Evolutionary conservation across 2,888 invertebrate genomes (phyloP).

Genomic region (Palloptera scutellata): DNA sequence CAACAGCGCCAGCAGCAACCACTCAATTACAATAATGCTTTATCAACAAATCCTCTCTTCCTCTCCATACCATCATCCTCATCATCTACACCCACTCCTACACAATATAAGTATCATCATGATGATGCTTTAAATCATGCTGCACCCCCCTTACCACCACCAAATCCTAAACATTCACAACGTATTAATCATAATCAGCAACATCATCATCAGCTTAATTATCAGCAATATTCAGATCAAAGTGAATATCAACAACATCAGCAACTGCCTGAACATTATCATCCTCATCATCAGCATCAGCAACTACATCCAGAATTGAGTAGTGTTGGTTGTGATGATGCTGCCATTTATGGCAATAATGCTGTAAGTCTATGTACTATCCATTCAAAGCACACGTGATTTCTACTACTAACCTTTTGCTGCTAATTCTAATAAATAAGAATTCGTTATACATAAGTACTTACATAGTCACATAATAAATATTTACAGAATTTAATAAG

Average conservation of each 20-base stretch:
- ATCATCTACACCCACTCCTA: constrained; percentile 30
- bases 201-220: constrained; percentile 18
- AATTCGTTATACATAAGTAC: too few species aligned
- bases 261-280: constrained; percentile 38
- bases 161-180: constrained; percentile 37
- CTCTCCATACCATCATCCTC: constrained; percentile 36
- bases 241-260: constrained; percentile 31
- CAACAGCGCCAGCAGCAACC: constrained; percentile 37
- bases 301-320: constrained; percentile 28
- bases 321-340: constrained; percentile 40
- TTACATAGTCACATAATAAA: not conserved
- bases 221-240: constrained; percentile 29
- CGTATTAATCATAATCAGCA: constrained; percentile 35
- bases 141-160: constrained; percentile 40
- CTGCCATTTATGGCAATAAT: constrained; percentile 46
- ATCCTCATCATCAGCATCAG: constrained; percentile 33
- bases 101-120: constrained; percentile 29
- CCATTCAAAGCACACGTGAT: not conserved
- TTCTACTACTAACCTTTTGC: constrained; percentile 28
- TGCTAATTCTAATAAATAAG: not conserved
- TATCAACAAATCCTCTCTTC: constrained; percentile 8
- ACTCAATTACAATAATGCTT: constrained; percentile 24
- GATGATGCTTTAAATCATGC: constrained; percentile 28
- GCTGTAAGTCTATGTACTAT: constrained; percentile 46
- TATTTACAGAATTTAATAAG: not conserved